Percentiles rank a stretch among this genome's conserved stretches.
Conservation (phyloP, 2,888 invertebrate genomes). For the Tetrapedia diversipes region DNA sequence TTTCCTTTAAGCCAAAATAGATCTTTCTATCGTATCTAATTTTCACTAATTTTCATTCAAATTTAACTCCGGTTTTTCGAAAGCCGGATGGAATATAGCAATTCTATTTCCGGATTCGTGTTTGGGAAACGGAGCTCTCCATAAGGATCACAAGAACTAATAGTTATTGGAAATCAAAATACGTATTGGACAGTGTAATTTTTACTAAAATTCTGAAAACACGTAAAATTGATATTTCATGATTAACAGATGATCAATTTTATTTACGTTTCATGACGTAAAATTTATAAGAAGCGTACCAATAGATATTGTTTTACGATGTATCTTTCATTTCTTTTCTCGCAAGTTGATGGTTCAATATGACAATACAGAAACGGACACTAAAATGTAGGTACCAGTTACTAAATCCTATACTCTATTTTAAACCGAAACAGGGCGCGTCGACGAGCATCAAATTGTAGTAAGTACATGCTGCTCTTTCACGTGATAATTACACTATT, state of each 20-base stretch:
- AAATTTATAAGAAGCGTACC: neutral
- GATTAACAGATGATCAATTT: neutral
- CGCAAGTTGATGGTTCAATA: neutral
- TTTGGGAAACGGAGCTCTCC: no score
- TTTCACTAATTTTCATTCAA: constrained; percentile 17
- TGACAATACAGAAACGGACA: neutral
- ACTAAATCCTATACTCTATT: constrained; percentile 35
- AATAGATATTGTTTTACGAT: neutral
- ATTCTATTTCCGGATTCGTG: no score
- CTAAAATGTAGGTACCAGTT: neutral
- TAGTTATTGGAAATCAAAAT: no score
- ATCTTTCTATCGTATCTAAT: no score
- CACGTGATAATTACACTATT: constrained; percentile 5
- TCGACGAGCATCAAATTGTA: neutral
- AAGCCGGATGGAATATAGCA: no score
- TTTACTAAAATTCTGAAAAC: no score
- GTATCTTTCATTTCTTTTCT: neutral
- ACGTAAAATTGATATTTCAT: neutral
- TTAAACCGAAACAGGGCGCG: constrained; percentile 19
- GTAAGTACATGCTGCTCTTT: neutral
- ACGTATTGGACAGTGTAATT: no score
- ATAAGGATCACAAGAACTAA: no score
- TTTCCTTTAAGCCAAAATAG: no score
- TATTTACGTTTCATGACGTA: neutral
- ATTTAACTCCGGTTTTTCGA: no score